Base-by-base conservation (phyloP, 1,140 invertebrate species). In the Medauroidea extradentata region DNA sequence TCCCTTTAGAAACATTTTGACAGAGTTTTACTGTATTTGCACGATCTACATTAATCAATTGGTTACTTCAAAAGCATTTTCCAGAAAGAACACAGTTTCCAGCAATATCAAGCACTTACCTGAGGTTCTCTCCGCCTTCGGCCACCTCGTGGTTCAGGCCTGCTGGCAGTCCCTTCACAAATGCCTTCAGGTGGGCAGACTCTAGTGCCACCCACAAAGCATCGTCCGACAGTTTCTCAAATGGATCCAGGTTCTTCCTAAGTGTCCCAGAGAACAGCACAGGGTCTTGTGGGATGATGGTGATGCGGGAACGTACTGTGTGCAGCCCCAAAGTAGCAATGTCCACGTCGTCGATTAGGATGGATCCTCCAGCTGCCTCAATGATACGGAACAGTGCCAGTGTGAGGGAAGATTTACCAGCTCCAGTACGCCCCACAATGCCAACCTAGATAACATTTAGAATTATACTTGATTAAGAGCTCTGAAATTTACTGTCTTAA, bases 101-200 rank as follows among this genome's bases (percentile, higher is more conserved):
- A n/a, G n/a, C n/a, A n/a, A n/a, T n/a, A n/a, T n/a, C n/a, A n/a
- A n/a, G 29, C 29, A 34, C 48, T 24, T 53, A 78, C 77, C 77
- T 93, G 57, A 95, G 76, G 78, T 96, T 96, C 61, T 93, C 91
- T 48, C 93, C 93, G 54, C 91, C 91, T 75, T 95, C 92, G 18
- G 85, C 1, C 5, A 94, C 83, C 76, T 90, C 87, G 71, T 94
- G 86, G 59, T 86, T 79, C 14, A 96, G 78, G 50, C 89, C 88
- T 63, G 81, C 81, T 16, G 83, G 66, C 21, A 94, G 75, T 57
- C 79, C 79, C 74, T 82, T 74, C 1, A 94, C 85, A 69, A 93
- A 94, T 9, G 72, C 49, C 73, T 93, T 92, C 5, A 95, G 78
- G 76, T 86, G 83, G 11, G 83, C 88, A 61, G 88, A 81, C 65